Evolutionary conservation across 2,113 vertebrate genomes (phyloP), one percentile per base, ranked within the genome.

Genomic region (Macrotis lagotis): DNA sequence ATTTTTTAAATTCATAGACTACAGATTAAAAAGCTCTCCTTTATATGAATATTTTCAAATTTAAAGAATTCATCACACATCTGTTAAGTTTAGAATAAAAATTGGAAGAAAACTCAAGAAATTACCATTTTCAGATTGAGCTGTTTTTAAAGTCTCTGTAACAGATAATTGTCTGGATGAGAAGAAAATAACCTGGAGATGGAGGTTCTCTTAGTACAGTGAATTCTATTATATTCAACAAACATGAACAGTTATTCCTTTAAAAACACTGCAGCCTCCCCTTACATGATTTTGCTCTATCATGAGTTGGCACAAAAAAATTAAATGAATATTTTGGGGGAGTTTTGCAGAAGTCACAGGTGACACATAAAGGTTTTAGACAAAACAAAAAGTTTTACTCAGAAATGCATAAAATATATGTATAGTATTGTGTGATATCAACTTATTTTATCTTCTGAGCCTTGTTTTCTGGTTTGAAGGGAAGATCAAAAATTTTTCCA

Each of bases 51-150:
- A 74, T 59, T 48, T 95, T 89, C 49, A 96, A 74, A 93, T 95
- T 44, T 52, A 94, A 93, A 12, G 88, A 44, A 95, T 74, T 95
- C 95, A 92, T 89, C 88, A 25, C 91, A 31, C 37, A 96, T 92
- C 55, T 91, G 89, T 95, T 95, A 90, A 25, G 25, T 66, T 96
- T 94, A 92, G 88, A 91, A 51, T 91, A 94, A 31, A 83, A 83
- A 24, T 7, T 83, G 37, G n/a, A 83, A 83, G 37, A 92, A 96
- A 93, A 88, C 53, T 92, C 53, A 94, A 89, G 95, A 48, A 92
- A 92, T 0, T 91, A 24, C 94, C 93, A 48, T 88, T 25, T 92
- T 16, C 14, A 89, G 91, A n/a, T 47, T 14, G 91, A 47, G 25
- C 24, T 94, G 66, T 90, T 95, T 51, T 94, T 93, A 51, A 66